Conservation (phyloP, 2,113 vertebrate genomes). For the Trematomus loennbergii region DNA sequence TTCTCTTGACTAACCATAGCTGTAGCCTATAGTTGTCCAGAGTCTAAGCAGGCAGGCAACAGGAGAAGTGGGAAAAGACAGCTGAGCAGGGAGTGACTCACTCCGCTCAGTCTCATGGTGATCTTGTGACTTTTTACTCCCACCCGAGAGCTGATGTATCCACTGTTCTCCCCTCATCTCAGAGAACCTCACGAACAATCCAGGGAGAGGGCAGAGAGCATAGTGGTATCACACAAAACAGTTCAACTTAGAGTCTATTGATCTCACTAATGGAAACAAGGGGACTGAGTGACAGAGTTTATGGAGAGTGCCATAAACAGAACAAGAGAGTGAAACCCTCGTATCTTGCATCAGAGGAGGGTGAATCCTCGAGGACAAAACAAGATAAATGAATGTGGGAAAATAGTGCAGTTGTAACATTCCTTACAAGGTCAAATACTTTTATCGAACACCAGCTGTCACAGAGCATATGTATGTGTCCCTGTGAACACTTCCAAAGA, state of each 20-base stretch:
- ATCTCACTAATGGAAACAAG: neutral
- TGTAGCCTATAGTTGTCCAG: neutral
- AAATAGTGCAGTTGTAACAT: neutral
- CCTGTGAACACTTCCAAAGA: neutral
- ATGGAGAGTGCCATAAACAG: neutral
- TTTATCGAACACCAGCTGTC: conserved; percentile 19
- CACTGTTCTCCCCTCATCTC: neutral
- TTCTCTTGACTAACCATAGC: neutral
- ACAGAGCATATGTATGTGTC: no score
- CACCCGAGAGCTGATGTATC: neutral
- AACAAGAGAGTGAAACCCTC: neutral
- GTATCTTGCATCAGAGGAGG: neutral
- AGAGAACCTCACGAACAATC: neutral
- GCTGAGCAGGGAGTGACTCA: conserved; percentile 26
- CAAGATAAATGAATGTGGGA: conserved; percentile 12
- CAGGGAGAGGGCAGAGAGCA: neutral
- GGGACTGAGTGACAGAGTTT: conserved; percentile 8
- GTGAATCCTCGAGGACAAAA: neutral
- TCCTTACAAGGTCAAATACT: conserved; percentile 27
- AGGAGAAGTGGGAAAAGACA: conserved; percentile 5
- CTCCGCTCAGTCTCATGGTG: conserved; percentile 27
- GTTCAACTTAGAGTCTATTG: neutral
- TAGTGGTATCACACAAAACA: neutral
- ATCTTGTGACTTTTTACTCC: conserved; percentile 58
- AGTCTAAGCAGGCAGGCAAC: neutral